Evolutionary conservation across 53 echinoderm and acorn worm species (phyloP).

Genomic region (Hippasteria phrygiana): DNA sequence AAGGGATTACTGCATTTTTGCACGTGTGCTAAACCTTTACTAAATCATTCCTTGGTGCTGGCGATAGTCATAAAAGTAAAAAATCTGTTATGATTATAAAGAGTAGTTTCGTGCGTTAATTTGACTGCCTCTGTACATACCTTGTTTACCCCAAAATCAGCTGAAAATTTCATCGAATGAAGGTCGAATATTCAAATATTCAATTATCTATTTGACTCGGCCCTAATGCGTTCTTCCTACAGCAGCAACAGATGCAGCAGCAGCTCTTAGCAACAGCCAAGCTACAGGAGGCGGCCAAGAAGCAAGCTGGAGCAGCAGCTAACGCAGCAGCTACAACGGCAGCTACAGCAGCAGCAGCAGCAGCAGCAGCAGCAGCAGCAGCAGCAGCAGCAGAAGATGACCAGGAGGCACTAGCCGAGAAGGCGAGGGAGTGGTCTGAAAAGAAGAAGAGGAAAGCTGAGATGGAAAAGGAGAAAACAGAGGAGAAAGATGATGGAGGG

Average conservation of each 20-base stretch:
- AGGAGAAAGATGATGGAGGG: conserved; percentile 44
- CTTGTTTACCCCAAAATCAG: too few relatives aligned
- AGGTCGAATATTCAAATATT: too few relatives aligned
- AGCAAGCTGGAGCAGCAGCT: conserved; percentile 27
- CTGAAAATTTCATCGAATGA: too few relatives aligned
- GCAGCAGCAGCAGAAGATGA: background rate
- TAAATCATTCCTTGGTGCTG: too few relatives aligned
- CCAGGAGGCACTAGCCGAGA: conserved; percentile 28
- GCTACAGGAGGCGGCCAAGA: conserved; percentile 55
- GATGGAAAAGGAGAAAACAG: conserved; percentile 29
- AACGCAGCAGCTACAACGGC: background rate
- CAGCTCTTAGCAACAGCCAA: conserved; percentile 64
- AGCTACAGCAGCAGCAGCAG: background rate
- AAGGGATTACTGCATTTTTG: too few relatives aligned
- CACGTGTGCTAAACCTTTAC: too few relatives aligned
- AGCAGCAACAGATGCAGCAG: conserved; percentile 78
- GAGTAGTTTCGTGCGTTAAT: too few relatives aligned
- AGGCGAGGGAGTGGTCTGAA: conserved; percentile 41
- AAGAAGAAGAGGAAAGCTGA: conserved; percentile 36
- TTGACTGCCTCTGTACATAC: too few relatives aligned
- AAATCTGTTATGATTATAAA: too few relatives aligned
- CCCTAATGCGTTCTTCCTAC: background rate
- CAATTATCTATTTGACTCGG: too few relatives aligned
- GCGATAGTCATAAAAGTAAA: too few relatives aligned
- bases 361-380: background rate